Base-by-base conservation (phyloP, 2,797 vertebrate genomes). In the Oreortyx pictus region DNA sequence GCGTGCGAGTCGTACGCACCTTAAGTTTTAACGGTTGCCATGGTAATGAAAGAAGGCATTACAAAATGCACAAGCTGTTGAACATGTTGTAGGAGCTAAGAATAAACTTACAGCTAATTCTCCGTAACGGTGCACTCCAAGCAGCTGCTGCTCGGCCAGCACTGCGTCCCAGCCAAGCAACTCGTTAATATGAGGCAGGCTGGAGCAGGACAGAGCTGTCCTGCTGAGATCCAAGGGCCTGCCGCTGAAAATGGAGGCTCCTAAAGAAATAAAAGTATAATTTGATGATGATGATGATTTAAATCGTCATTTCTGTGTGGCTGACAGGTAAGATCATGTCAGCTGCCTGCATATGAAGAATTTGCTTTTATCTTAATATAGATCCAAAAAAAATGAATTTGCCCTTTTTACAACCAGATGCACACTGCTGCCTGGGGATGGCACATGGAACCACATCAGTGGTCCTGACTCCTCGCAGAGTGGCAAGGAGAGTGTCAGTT, bases 41-140 rank as follows among this genome's bases (percentile, higher is more conserved):
- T 97, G 95, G 96, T 3, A 46, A 98, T 95, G 94, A 96, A 96
- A 97, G 97, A 95, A 97, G 93, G 95, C 96, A 96, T 97, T 97
- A 97, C 97, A 97, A 97, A 97, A 97, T 93, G 96, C 96, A 97
- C 96, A 98, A 97, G 97, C 97, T 98, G 97, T 98, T 97, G 97
- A 96, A 97, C 97, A 97, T 97, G 96, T 95, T 97, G 96, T 89
- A 5, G 37, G 92, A 96, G 95, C 97, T 96, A 97, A 97, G 97
- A 97, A 98, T 97, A 97, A 98, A 97, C 97, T 98, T 97, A 95
- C 43, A 7, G 89, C 88, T 97, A 97, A 97, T 97, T 95, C 89
- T 78, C 75, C 7, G 57, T 96, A 92, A 57, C 84, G 19, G 89
- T 33, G 60, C 9, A 6, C 93, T 96, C 92, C 75, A 27, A 81